A percentile compares a stretch with the other conserved stretches of the same genome.
Evolutionary conservation across 1,140 invertebrate species (phyloP).

Genomic region (Zaprionus camerounensis): DNA sequence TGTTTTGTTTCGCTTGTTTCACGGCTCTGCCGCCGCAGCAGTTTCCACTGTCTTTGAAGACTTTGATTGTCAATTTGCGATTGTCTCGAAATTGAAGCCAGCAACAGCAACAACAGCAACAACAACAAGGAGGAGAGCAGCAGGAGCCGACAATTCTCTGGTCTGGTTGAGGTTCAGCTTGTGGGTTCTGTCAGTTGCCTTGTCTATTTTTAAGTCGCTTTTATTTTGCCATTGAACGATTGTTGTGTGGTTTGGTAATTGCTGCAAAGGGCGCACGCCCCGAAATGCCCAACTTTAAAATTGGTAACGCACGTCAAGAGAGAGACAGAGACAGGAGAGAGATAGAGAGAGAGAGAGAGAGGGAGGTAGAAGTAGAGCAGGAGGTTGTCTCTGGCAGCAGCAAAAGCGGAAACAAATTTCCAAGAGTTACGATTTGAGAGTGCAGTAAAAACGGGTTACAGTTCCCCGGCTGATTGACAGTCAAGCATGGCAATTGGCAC

Average conservation of each 20-base stretch:
- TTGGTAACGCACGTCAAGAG: slow-evolving; percentile 64
- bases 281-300: slow-evolving; percentile 74
- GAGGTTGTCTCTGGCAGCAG: slow-evolving; percentile 59
- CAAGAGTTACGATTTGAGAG: slow-evolving; percentile 66
- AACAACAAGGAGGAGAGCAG: slow-evolving; percentile 14
- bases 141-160: slow-evolving; percentile 55
- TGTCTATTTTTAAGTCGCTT: slow-evolving; percentile 81
- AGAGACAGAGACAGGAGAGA: neutral
- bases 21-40: slow-evolving; percentile 71
- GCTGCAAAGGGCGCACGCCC: slow-evolving; percentile 68
- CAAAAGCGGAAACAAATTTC: slow-evolving; percentile 75
- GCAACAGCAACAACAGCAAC: slow-evolving; percentile 44
- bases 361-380: neutral
- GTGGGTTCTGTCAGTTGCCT: slow-evolving; percentile 67
- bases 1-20: slow-evolving; percentile 57
- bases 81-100: slow-evolving; percentile 81
- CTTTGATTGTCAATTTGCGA: slow-evolving; percentile 83
- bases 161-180: slow-evolving; percentile 41
- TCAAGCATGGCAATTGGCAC: slow-evolving; percentile 70
- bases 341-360: neutral
- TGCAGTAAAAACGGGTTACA: slow-evolving; percentile 51
- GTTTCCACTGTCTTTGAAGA: slow-evolving; percentile 82
- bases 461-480: slow-evolving; percentile 65
- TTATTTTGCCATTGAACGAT: slow-evolving; percentile 80
- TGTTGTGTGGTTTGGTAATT: slow-evolving; percentile 81